Evolutionary conservation across 2,888 invertebrate species (phyloP).

Genomic region (Iphiclides podalirius): DNA sequence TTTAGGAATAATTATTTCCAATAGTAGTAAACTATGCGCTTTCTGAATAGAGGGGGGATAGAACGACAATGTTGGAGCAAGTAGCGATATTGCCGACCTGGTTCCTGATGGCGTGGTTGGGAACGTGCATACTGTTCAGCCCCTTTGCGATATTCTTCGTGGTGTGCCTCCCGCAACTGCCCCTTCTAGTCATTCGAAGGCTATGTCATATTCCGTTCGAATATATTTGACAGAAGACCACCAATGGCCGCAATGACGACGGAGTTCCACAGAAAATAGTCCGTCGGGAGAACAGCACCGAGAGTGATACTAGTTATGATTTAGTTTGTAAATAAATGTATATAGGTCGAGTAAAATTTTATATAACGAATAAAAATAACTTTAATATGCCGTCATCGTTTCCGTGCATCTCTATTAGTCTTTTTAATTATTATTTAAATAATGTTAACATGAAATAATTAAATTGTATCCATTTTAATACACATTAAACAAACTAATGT

Average conservation of each 20-base stretch:
- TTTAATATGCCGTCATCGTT: too few species aligned
- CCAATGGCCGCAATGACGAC: constrained; percentile 8
- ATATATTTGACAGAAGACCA: constrained; percentile 69
- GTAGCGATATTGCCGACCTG: constrained; percentile 73
- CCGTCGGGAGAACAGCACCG: constrained; percentile 17
- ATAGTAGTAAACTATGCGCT: constrained; percentile 21
- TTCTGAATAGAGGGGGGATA: constrained; percentile 28
- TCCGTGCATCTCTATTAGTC: too few species aligned
- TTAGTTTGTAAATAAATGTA: constrained; percentile 30
- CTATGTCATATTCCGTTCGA: constrained; percentile 84
- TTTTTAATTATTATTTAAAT: too few species aligned
- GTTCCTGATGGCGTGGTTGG: constrained; percentile 82
- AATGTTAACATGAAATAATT: too few species aligned
- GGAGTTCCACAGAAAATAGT: constrained; percentile 5
- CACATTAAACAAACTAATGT: too few species aligned
- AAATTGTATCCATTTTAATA: too few species aligned
- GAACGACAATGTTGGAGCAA: constrained; percentile 63
- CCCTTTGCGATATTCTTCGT: constrained; percentile 84
- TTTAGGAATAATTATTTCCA: constrained; percentile 22
- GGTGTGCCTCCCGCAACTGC: constrained; percentile 84
- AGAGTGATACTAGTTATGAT: constrained; percentile 27
- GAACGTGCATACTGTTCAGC: constrained; percentile 82
- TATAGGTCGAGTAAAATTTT: constrained; percentile 4
- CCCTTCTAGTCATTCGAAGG: constrained; percentile 83
- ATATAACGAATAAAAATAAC: constrained; percentile 13